Conservation (phyloP, 2,888 invertebrate species). For the Drosophila neonasuta region DNA sequence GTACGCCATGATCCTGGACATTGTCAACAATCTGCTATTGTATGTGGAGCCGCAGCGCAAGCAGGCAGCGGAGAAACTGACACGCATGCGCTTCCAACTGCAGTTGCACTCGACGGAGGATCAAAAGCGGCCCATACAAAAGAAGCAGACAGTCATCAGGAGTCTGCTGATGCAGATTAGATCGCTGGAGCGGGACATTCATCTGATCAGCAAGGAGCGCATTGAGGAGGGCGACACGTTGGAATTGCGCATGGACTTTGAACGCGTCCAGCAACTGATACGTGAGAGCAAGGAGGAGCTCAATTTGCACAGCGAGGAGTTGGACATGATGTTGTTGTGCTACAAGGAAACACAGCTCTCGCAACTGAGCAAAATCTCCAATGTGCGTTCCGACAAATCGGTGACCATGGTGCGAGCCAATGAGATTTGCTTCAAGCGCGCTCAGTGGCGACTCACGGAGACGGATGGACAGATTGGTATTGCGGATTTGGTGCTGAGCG, state of each 20-base stretch:
- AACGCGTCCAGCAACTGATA: conserved; percentile 87
- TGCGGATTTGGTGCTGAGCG: conserved; percentile 96
- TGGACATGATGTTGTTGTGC: conserved; percentile 97
- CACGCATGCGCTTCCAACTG: conserved; percentile 96
- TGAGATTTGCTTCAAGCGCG: conserved; percentile 99
- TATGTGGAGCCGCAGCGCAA: conserved; percentile 98
- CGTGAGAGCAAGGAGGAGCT: conserved; percentile 95
- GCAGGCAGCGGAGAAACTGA: conserved; percentile 91
- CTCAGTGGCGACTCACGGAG: conserved; percentile 98
- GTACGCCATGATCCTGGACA: conserved; percentile 98
- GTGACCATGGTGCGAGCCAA: conserved; percentile 91
- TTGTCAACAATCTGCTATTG: conserved; percentile 97
- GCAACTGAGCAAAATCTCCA: conserved; percentile 84
- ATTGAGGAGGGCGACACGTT: conserved; percentile 86
- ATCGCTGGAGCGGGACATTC: conserved; percentile 93
- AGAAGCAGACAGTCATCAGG: conserved; percentile 90
- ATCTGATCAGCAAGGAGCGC: conserved; percentile 91
- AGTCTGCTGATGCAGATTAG: conserved; percentile 91
- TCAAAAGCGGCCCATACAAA: conserved; percentile 94
- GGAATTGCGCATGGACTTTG: conserved; percentile 86
- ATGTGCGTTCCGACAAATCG: conserved; percentile 87
- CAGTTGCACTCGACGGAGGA: conserved; percentile 95
- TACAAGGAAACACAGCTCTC: conserved; percentile 91
- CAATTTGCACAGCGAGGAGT: conserved; percentile 93
- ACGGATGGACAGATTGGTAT: conserved; percentile 99